A percentile compares a stretch with the other conserved stretches of the same genome.
phyloP scores from a whole-genome alignment of 2,888 invertebrate genomes.

The Mantis religiosa region DNA sequence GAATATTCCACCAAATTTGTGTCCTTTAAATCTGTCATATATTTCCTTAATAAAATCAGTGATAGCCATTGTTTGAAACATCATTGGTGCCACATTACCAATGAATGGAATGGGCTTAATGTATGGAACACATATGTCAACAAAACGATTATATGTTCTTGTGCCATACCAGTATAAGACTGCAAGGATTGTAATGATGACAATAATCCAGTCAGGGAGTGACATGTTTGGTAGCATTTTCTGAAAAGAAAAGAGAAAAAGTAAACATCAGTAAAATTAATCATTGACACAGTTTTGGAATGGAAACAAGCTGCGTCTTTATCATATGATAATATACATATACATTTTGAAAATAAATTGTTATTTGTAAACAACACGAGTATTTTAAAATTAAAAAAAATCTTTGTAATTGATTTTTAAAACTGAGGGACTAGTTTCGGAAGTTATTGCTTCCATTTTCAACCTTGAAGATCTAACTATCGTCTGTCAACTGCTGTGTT shows the following conservation, averaged over 20 bases:
- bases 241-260: not conserved
- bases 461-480: too few species aligned
- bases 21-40: conserved; percentile 3
- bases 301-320: too few species aligned
- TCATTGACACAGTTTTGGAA: too few species aligned
- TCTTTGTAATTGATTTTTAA: too few species aligned
- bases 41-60: not conserved
- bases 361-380: too few species aligned
- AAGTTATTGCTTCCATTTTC: too few species aligned
- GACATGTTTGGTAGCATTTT: not conserved
- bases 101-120: conserved; percentile 40
- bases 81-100: conserved; percentile 44
- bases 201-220: not conserved
- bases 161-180: not conserved
- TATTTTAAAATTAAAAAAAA: too few species aligned
- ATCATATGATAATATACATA: too few species aligned
- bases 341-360: too few species aligned
- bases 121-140: not conserved
- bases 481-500: too few species aligned
- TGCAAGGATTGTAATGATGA: not conserved
- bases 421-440: too few species aligned
- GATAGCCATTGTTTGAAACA: conserved; percentile 36
- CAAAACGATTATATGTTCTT: not conserved
- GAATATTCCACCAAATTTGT: not conserved
- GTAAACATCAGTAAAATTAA: too few species aligned